Evolutionary conservation across 2,888 invertebrate species (phyloP).

Genomic region (Chrysodeixis includens): DNA sequence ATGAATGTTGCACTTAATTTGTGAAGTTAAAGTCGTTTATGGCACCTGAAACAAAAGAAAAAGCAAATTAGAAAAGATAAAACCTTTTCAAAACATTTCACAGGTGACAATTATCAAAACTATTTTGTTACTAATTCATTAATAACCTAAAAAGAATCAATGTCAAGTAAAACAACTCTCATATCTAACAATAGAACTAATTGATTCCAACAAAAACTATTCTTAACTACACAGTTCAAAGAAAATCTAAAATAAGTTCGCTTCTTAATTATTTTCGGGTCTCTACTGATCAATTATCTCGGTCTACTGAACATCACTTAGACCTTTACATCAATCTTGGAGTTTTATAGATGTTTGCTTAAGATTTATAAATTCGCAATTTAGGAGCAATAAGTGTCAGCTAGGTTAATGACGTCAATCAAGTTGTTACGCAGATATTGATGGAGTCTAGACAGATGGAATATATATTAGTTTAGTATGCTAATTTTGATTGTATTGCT

Average conservation of each 20-base stretch:
- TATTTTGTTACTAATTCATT: too few species aligned
- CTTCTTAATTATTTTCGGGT: background rate
- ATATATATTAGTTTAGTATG: constrained; percentile 16
- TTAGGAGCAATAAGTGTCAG: background rate
- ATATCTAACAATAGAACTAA: background rate
- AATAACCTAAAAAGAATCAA: background rate
- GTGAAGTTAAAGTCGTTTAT: background rate
- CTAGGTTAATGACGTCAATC: constrained; percentile 16
- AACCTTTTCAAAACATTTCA: too few species aligned
- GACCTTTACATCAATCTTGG: background rate
- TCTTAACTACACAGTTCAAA: background rate
- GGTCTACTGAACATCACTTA: constrained; percentile 6
- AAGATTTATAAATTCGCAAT: constrained; percentile 5
- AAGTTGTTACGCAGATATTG: constrained; percentile 26
- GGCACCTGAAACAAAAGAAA: constrained; percentile 54
- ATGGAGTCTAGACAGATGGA: constrained; percentile 44
- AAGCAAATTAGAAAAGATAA: background rate
- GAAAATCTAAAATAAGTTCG: background rate
- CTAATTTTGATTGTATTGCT: background rate
- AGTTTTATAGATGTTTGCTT: background rate
- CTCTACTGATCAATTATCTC: background rate
- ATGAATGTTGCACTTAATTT: constrained; percentile 13
- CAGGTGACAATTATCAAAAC: too few species aligned
- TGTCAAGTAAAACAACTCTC: background rate
- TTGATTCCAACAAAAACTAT: background rate